Evolutionary conservation across 2,888 invertebrate genomes (phyloP), one percentile per base, ranked within the genome.

Genomic region (Lysandra bellargus): DNA sequence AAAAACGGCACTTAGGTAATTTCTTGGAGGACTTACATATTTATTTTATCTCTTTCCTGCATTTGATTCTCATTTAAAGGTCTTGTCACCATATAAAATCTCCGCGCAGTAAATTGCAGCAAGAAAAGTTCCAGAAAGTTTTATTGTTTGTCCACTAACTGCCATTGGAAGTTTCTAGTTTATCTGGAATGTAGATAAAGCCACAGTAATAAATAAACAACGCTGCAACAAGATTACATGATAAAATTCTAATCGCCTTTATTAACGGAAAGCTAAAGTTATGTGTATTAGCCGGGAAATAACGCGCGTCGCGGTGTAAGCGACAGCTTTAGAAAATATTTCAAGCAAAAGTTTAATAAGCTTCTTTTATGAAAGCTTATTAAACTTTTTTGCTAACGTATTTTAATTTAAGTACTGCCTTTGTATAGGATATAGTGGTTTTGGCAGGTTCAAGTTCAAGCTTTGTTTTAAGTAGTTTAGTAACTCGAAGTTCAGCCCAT

Each of bases 181-280:
- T 64, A 30, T 64, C 12, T 30, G 3, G 30, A 64, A 30, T 23
- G 23, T 23, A 30, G 64, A 64, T 64, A 64, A 64, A 64, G 64
- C 64, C 64, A 23, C 64, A 30, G 9, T 30, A 9, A 64, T 64
- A 64, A 64, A 64, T 30, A 64, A 64, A 64, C 61, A 61, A 23
- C 30, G 64, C 64, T 64, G 64, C 64, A 64, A 64, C 30, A 30
- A 64, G 64, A 23, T 64, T 64, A 64, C 64, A 30, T 23, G 30
- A 64, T 64, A 30, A 64, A 69, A 33, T 33, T 69, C 33, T 69
- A 69, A 69, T 69, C 33, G 69, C 33, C 14, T 17, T 37, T 69
- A 69, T 64, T 64, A 64, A 64, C 69, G 33, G 69, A 14, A 69
- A 69, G 33, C 69, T 69, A 5, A 14, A 69, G 64, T 33, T 33